A percentile compares a stretch with the other conserved stretches of the same genome.
phyloP scores from a whole-genome alignment of 1,140 invertebrate genomes.

The Heliconius himera region DNA sequence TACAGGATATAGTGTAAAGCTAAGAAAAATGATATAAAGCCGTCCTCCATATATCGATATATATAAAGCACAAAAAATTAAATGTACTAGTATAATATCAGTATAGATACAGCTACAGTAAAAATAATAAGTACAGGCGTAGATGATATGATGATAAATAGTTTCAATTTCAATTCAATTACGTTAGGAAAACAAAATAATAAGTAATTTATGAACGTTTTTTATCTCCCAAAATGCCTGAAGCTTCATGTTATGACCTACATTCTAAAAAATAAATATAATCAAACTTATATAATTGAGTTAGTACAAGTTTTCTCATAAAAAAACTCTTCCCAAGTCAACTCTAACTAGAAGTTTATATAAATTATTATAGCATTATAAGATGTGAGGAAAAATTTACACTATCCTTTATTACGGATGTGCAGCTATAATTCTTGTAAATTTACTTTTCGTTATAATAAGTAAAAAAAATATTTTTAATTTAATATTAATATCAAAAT shows the following conservation, averaged over 20 bases:
- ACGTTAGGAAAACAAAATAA: too few relatives aligned
- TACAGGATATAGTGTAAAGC: too few relatives aligned
- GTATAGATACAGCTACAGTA: too few relatives aligned
- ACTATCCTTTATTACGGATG: background rate
- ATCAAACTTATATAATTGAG: constrained; percentile 4
- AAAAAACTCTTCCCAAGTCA: background rate
- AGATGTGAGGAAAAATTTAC: background rate
- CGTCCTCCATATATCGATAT: too few relatives aligned
- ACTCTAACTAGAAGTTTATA: background rate
- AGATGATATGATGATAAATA: too few relatives aligned
- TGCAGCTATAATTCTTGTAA: background rate
- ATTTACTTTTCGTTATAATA: background rate
- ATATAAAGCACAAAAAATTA: too few relatives aligned
- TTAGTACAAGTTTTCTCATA: constrained; percentile 1
- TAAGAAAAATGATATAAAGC: too few relatives aligned
- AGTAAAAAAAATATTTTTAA: too few relatives aligned
- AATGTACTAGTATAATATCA: too few relatives aligned
- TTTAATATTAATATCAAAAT: too few relatives aligned
- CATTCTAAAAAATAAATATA: background rate
- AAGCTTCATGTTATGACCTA: background rate
- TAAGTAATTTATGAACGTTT: background rate
- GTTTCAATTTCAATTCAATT: too few relatives aligned
- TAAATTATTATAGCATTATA: background rate
- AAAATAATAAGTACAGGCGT: too few relatives aligned
- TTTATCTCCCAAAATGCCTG: background rate